Evolutionary conservation across 2,797 vertebrate species (phyloP).

Genomic region (Neosilurus mollespiculum): DNA sequence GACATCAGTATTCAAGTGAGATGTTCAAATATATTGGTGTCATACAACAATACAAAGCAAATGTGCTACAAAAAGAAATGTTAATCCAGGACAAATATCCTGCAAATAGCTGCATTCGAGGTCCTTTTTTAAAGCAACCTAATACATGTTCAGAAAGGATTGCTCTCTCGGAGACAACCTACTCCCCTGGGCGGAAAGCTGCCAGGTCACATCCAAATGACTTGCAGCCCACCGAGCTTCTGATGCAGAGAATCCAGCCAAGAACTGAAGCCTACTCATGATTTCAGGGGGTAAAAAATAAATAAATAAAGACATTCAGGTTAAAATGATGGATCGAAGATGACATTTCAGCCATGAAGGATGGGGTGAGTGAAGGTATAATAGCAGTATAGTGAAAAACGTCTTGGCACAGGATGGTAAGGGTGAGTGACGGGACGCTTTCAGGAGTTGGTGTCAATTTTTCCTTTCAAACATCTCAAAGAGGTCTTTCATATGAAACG

Average conservation of each 20-base stretch:
- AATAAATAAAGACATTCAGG: conserved; percentile 21
- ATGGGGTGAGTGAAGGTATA: neutral
- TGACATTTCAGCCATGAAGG: conserved; percentile 14
- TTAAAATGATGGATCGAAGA: conserved; percentile 28
- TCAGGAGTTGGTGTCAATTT: neutral
- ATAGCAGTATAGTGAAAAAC: neutral
- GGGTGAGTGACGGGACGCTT: neutral
- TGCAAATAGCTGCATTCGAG: neutral
- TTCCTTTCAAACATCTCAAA: neutral
- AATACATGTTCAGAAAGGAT: neutral
- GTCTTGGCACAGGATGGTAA: neutral
- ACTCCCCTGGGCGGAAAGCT: conserved; percentile 33
- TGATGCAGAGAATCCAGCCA: conserved; percentile 39
- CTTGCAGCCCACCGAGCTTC: conserved; percentile 32
- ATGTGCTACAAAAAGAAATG: neutral
- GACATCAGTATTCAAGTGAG: neutral
- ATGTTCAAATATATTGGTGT: neutral
- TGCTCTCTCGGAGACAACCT: conserved; percentile 18
- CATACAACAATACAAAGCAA: neutral
- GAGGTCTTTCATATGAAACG: neutral
- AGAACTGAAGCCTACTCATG: conserved; percentile 21
- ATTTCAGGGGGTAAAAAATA: neutral
- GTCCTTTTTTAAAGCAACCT: neutral
- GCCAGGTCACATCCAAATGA: conserved; percentile 49
- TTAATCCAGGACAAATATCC: neutral